phyloP scores from a whole-genome alignment of 2,888 invertebrate species.

The Acronicta psi region DNA sequence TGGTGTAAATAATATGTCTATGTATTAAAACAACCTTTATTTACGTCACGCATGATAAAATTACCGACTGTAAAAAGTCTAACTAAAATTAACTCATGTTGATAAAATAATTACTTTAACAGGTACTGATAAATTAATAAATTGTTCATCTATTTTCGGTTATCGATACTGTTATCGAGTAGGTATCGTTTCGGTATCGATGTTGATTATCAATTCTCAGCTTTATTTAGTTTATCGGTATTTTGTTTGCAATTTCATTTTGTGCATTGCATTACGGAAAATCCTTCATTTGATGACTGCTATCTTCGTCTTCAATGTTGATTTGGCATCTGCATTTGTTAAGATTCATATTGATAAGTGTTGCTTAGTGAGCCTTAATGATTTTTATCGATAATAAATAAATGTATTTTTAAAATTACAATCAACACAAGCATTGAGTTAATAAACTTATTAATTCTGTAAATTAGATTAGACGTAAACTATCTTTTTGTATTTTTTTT shows the following conservation, averaged over 20 bases:
- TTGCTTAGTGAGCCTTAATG: neutral
- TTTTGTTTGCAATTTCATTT: neutral
- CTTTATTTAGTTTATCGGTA: conserved; percentile 7
- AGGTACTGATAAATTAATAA: no score
- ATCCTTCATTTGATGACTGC: neutral
- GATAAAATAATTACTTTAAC: no score
- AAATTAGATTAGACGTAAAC: no score
- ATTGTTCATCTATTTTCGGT: conserved; percentile 34
- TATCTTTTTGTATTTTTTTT: no score
- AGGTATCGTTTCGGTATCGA: conserved; percentile 27
- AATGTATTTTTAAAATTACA: neutral
- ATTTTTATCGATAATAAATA: neutral
- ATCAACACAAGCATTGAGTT: no score
- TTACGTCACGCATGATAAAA: no score
- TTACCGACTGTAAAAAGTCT: no score
- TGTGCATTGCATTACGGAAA: neutral
- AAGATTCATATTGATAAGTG: neutral
- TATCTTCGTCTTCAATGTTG: neutral
- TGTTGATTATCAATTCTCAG: conserved; percentile 16
- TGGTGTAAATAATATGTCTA: no score
- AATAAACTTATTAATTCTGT: no score
- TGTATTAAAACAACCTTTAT: no score
- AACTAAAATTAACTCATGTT: no score
- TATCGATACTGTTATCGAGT: conserved; percentile 17
- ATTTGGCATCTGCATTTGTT: neutral